These are phyloP conservation scores for Sphenopsis melanotis DNA, from an alignment of 2,797 vertebrate species.

Conservation along the genomic window DNA sequence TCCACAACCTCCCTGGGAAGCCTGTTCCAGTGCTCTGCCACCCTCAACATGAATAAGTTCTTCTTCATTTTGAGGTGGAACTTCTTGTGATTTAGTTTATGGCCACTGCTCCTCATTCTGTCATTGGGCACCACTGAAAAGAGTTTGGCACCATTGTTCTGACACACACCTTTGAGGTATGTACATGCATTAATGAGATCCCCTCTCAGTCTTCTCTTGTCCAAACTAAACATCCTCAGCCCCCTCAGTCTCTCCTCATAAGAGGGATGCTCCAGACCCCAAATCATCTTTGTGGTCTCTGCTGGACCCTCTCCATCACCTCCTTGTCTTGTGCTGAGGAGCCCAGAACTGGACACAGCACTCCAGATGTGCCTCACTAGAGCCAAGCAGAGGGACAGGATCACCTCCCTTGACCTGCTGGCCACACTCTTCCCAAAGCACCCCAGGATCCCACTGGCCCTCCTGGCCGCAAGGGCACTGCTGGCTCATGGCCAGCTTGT, in stretches of 20 bases:
- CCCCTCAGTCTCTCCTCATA: accelerated
- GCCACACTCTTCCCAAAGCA: background rate
- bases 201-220: background rate
- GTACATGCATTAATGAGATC: background rate
- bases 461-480: background rate
- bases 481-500: background rate
- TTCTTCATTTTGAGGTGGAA: background rate
- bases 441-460: background rate
- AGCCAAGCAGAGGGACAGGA: background rate
- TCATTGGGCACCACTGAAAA: background rate
- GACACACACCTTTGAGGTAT: background rate
- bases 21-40: background rate
- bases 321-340: background rate
- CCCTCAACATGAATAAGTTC: background rate
- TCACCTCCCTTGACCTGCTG: background rate
- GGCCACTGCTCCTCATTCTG: background rate
- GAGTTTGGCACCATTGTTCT: background rate
- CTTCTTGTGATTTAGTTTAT: background rate
- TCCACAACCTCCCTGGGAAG: background rate
- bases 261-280: accelerated
- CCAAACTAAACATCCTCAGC: background rate
- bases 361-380: background rate
- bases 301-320: background rate
- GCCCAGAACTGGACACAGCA: background rate
- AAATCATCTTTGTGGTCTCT: background rate